These are phyloP conservation scores for Cosmopolites sordidus DNA, from an alignment of 2,888 invertebrate species.

Conservation along the genomic window DNA sequence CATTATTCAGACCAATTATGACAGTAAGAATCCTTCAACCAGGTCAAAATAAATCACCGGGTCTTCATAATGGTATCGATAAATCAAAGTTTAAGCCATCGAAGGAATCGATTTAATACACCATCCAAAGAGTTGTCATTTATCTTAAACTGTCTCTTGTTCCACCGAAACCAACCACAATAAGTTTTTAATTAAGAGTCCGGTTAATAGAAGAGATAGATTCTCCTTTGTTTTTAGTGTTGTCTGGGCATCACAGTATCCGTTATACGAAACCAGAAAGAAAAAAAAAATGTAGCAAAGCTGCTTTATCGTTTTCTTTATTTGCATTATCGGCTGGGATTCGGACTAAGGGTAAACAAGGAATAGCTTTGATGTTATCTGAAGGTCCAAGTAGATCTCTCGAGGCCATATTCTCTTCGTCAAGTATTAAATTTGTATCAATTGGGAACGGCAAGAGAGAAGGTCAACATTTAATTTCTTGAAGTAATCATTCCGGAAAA, in stretches of 20 bases:
- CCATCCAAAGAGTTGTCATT: constrained; percentile 25
- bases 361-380: constrained; percentile 1
- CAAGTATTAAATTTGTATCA: constrained; percentile 20
- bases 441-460: constrained; percentile 4
- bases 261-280: not conserved
- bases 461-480: constrained; percentile 9
- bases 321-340: constrained; percentile 1
- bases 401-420: constrained; percentile 17
- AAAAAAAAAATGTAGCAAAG: not conserved
- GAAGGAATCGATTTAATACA: constrained; percentile 26
- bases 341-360: constrained; percentile 1
- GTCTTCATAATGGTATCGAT: constrained; percentile 20
- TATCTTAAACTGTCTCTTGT: constrained; percentile 25
- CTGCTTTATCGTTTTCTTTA: constrained; percentile 2
- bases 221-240: not conserved
- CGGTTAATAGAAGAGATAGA: not conserved
- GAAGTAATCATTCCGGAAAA: not conserved
- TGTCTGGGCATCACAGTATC: not conserved
- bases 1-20: constrained; percentile 15
- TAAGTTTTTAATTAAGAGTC: not conserved
- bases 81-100: constrained; percentile 27
- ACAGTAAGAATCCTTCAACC: constrained; percentile 23
- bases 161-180: constrained; percentile 22
- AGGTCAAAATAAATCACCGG: constrained; percentile 20
- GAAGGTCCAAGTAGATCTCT: constrained; percentile 17